phyloP scores from a whole-genome alignment of 2,888 invertebrate species.

The Alsophila aescularia region DNA sequence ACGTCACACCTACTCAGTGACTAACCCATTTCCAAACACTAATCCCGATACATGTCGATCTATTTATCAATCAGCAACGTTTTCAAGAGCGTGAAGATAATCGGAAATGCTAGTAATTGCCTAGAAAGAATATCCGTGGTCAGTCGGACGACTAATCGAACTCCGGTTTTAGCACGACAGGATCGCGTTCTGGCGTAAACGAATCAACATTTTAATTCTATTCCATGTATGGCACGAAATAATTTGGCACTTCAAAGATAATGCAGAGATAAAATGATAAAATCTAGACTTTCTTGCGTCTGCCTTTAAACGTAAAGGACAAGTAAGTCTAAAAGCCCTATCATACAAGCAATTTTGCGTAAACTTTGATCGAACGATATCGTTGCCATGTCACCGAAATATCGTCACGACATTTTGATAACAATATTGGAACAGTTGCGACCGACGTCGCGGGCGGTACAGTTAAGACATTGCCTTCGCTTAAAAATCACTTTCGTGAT shows the following conservation, averaged over 20 bases:
- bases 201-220: conserved; percentile 10
- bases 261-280: conserved; percentile 9
- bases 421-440: too few relatives aligned
- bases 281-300: too few relatives aligned
- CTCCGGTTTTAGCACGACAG: conserved; percentile 13
- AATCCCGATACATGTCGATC: conserved; percentile 16
- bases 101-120: conserved; percentile 20
- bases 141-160: conserved; percentile 24
- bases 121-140: conserved; percentile 15
- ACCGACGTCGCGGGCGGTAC: too few relatives aligned
- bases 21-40: conserved; percentile 25
- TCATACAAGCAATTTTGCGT: too few relatives aligned
- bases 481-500: too few relatives aligned
- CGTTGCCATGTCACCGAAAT: too few relatives aligned
- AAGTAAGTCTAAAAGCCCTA: too few relatives aligned
- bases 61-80: conserved; percentile 23
- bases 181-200: conserved; percentile 10
- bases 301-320: too few relatives aligned
- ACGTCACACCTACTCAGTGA: conserved; percentile 18
- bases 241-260: conserved; percentile 7
- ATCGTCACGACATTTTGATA: too few relatives aligned
- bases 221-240: conserved; percentile 2
- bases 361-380: too few relatives aligned
- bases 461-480: too few relatives aligned
- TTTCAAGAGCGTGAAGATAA: conserved; percentile 23